Conservation (phyloP, 2,797 vertebrate genomes). For the Sternarchorhynchus goeldii region DNA sequence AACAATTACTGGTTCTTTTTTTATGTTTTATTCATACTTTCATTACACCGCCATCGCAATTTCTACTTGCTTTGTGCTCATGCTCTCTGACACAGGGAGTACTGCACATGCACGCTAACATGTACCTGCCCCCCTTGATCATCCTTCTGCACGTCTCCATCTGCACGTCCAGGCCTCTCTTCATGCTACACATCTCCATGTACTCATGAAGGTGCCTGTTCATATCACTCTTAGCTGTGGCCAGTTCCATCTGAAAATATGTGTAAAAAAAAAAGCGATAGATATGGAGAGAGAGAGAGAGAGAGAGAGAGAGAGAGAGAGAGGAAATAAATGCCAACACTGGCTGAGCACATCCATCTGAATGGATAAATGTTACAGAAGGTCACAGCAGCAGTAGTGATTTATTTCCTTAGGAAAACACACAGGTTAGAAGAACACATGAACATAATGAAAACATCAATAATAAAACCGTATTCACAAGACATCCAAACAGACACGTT, state of each 20-base stretch:
- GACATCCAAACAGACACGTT: neutral
- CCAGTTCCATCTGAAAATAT: constrained; percentile 82
- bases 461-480: neutral
- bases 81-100: too few relatives aligned
- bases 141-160: constrained; percentile 94
- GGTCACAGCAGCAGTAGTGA: neutral
- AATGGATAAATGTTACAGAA: constrained; percentile 1
- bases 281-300: neutral
- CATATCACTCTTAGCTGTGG: constrained; percentile 94
- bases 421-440: neutral
- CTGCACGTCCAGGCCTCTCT: constrained; percentile 91
- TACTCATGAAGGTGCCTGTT: constrained; percentile 93
- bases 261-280: too few relatives aligned
- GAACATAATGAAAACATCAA: neutral
- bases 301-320: neutral
- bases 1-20: too few relatives aligned
- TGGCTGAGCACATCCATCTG: neutral
- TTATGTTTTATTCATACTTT: too few relatives aligned
- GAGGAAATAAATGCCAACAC: neutral
- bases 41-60: too few relatives aligned
- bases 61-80: too few relatives aligned
- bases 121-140: constrained; percentile 89
- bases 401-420: neutral
- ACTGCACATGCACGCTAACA: neutral
- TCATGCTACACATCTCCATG: constrained; percentile 98